These are phyloP conservation scores for Rhodeus uyekii DNA, from an alignment of 2,797 vertebrate species.

Conservation along the genomic window DNA sequence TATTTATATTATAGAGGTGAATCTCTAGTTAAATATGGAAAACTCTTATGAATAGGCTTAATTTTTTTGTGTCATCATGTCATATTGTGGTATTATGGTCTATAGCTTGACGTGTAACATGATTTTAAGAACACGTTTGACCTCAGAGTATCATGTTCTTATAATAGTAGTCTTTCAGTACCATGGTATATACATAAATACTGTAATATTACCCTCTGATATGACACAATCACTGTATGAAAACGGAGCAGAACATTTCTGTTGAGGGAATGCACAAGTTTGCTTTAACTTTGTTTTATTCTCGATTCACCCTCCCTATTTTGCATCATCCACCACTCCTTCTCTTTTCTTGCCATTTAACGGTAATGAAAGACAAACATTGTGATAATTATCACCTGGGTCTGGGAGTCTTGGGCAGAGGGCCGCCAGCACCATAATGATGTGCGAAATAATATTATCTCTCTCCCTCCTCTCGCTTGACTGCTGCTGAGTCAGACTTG, in stretches of 20 bases:
- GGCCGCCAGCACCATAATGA: slow-evolving; percentile 64
- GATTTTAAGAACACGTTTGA: background rate
- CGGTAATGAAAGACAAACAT: slow-evolving; percentile 82
- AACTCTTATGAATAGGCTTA: no score
- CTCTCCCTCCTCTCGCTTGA: slow-evolving; percentile 65
- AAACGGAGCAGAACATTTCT: background rate
- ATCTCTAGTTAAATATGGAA: background rate
- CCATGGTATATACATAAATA: background rate
- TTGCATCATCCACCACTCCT: slow-evolving; percentile 36
- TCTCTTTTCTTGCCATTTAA: slow-evolving; percentile 66
- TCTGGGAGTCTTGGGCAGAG: slow-evolving; percentile 67
- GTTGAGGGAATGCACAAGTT: background rate
- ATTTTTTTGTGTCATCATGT: background rate
- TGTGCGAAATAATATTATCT: slow-evolving; percentile 83
- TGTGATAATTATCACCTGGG: slow-evolving; percentile 73
- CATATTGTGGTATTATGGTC: background rate
- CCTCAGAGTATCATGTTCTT: background rate
- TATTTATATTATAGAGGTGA: background rate
- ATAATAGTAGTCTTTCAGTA: background rate
- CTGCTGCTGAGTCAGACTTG: slow-evolving; percentile 75
- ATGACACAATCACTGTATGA: background rate
- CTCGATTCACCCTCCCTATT: slow-evolving; percentile 39
- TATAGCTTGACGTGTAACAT: background rate
- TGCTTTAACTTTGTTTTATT: slow-evolving; percentile 30
- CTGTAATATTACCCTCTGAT: background rate